These are phyloP conservation scores for Numenius phaeopus DNA, from an alignment of 2,797 vertebrate genomes.

Conservation along the genomic window DNA sequence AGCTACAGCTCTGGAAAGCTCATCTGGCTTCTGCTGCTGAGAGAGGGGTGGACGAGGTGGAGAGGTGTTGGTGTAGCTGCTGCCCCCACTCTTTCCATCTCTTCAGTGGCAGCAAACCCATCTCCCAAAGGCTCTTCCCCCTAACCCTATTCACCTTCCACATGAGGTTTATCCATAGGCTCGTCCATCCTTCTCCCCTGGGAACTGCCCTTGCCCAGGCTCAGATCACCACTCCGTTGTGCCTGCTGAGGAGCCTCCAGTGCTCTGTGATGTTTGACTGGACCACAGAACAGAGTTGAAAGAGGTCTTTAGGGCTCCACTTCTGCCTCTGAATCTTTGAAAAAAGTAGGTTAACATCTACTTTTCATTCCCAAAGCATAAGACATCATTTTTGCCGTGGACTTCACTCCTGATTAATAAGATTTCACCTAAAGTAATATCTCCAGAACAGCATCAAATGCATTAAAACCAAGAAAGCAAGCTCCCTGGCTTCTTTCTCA, in stretches of 20 bases:
- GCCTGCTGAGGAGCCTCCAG: background rate
- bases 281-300: background rate
- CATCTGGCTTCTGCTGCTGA: background rate
- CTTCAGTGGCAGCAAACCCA: background rate
- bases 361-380: background rate
- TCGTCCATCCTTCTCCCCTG: background rate
- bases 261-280: background rate
- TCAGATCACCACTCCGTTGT: background rate
- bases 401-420: background rate
- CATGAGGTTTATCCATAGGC: background rate
- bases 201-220: background rate
- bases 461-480: background rate
- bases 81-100: background rate
- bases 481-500: background rate
- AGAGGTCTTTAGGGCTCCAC: background rate
- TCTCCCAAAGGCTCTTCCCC: background rate
- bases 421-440: background rate
- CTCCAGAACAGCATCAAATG: background rate
- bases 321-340: background rate
- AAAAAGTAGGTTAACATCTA: background rate
- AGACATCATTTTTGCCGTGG: background rate
- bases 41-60: accelerated
- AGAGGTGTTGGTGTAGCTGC: background rate
- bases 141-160: background rate
- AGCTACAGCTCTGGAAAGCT: background rate